A percentile compares a stretch with the other conserved stretches of the same genome.
Evolutionary conservation across 2,797 vertebrate genomes (phyloP).

Genomic region (Cossypha niveicapilla): DNA sequence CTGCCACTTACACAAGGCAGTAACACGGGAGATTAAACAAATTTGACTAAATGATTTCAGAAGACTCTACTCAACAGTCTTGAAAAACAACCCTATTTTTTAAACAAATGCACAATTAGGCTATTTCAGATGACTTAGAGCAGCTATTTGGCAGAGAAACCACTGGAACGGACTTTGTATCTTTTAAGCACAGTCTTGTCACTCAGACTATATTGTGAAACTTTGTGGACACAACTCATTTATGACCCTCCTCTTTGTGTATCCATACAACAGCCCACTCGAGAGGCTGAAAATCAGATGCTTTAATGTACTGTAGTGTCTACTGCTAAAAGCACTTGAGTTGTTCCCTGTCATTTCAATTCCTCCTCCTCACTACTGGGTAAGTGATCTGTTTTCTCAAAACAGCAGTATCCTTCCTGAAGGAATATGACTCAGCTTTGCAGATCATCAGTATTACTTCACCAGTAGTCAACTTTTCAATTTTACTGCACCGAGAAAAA

Average conservation of each 20-base stretch:
- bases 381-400: constrained; percentile 36
- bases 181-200: neutral
- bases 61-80: neutral
- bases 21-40: neutral
- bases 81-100: neutral
- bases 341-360: constrained; percentile 46
- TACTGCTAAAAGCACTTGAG: constrained; percentile 49
- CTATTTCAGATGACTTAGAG: neutral
- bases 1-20: neutral
- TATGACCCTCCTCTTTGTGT: neutral
- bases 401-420: constrained; percentile 57
- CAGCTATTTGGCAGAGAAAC: neutral
- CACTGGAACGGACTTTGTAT: neutral
- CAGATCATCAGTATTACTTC: constrained; percentile 49
- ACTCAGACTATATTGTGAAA: neutral
- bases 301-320: constrained; percentile 28
- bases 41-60: neutral
- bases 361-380: constrained; percentile 45
- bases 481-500: constrained; percentile 29
- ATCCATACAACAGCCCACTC: constrained; percentile 12
- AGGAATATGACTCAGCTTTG: constrained; percentile 67
- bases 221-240: neutral
- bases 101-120: neutral
- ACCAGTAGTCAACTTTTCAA: constrained; percentile 22
- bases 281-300: constrained; percentile 13